Percentiles rank a stretch among this genome's conserved stretches.
Evolutionary conservation across 2,797 vertebrate species (phyloP).

Genomic region (Varecia variegata): DNA sequence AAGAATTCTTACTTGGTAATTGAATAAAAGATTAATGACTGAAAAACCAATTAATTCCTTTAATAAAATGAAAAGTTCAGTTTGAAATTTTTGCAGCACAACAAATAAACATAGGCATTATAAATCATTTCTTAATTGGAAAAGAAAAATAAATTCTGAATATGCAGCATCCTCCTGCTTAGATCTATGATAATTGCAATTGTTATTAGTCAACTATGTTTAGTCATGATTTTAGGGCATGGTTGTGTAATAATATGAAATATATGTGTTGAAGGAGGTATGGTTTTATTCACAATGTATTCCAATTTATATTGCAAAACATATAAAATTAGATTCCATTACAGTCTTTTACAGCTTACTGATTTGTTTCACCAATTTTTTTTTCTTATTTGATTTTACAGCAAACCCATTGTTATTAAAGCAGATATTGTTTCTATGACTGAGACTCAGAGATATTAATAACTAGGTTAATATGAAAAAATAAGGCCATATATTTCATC

Average conservation of each 20-base stretch:
- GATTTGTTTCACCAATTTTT: not conserved
- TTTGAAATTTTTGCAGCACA: slow-evolving; percentile 26
- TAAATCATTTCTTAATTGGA: slow-evolving; percentile 36
- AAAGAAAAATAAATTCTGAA: slow-evolving; percentile 46
- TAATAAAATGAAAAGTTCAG: not conserved
- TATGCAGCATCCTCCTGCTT: not conserved
- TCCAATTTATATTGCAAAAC: not conserved
- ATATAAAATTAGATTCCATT: not conserved
- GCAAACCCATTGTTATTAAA: not conserved
- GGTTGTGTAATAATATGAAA: not conserved
- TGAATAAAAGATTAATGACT: not conserved
- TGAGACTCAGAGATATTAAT: not conserved
- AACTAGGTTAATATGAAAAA: not conserved
- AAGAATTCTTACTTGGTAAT: not conserved
- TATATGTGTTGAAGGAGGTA: not conserved
- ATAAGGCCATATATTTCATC: not conserved
- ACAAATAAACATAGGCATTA: not conserved
- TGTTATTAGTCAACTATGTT: not conserved
- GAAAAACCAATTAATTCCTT: slow-evolving; percentile 18
- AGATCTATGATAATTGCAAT: not conserved
- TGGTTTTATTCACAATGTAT: not conserved
- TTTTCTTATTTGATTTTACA: not conserved
- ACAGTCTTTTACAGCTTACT: not conserved
- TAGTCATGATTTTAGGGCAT: not conserved
- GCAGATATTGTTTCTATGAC: not conserved